These are phyloP conservation scores for Aphidoletes aphidimyza DNA, from an alignment of 2,888 invertebrate species.

Conservation along the genomic window DNA sequence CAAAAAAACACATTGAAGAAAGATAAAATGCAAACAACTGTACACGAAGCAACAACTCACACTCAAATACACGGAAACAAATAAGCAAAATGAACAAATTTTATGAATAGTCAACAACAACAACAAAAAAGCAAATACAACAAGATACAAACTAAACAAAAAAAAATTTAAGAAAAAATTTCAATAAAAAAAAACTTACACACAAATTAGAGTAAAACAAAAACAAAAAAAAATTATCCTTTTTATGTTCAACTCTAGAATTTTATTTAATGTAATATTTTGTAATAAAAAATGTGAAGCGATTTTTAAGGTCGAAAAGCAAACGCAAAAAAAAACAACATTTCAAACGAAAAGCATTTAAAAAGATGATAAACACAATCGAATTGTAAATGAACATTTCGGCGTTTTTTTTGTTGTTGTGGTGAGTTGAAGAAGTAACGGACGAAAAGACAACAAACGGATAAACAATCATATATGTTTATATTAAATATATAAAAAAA, in stretches of 20 bases:
- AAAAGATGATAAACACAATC: background rate
- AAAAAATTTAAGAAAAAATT: background rate
- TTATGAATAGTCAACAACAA: background rate
- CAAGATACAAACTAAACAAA: background rate
- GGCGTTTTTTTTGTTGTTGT: no score
- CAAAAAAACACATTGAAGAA: background rate
- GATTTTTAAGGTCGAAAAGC: constrained; percentile 9
- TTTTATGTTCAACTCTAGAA: constrained; percentile 21
- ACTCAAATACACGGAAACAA: background rate
- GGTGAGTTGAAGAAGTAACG: background rate
- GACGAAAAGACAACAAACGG: background rate
- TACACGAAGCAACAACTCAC: background rate
- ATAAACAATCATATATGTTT: constrained; percentile 49
- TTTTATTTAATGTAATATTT: constrained; percentile 34
- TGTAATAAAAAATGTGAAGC: background rate
- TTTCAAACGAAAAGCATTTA: background rate
- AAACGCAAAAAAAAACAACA: background rate
- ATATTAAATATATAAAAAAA: constrained; percentile 39
- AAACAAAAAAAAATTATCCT: background rate
- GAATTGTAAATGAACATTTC: background rate
- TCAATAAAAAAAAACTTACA: no score
- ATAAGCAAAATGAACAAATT: background rate
- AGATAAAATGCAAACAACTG: background rate
- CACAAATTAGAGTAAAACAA: no score
- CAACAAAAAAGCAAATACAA: background rate